Percentiles rank a stretch among this genome's conserved stretches.
phyloP scores from a whole-genome alignment of 2,797 vertebrate species.

The Lacerta viridis region DNA sequence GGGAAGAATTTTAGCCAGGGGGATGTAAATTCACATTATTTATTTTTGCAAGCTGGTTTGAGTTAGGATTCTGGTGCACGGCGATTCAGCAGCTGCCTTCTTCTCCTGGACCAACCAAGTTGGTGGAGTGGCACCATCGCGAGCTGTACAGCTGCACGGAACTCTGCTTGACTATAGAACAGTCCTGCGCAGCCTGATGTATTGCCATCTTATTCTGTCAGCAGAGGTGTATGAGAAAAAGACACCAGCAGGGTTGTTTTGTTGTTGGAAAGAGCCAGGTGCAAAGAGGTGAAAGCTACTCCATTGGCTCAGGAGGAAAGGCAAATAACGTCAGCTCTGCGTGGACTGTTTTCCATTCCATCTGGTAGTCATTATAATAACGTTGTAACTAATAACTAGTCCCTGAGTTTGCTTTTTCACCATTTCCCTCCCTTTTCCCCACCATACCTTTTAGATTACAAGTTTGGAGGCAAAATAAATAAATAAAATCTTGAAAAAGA shows the following conservation, averaged over 20 bases:
- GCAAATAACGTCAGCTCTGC: too few relatives aligned
- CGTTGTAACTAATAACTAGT: too few relatives aligned
- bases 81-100: neutral
- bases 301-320: neutral
- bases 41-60: neutral
- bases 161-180: neutral
- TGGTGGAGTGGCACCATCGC: neutral
- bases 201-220: neutral
- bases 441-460: too few relatives aligned
- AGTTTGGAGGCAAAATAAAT: too few relatives aligned
- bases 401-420: too few relatives aligned
- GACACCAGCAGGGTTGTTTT: neutral
- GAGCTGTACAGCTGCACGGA: neutral
- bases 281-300: neutral
- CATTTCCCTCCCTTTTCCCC: too few relatives aligned
- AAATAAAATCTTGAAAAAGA: too few relatives aligned
- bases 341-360: too few relatives aligned
- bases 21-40: neutral
- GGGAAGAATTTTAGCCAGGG: neutral
- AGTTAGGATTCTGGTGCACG: neutral
- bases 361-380: too few relatives aligned
- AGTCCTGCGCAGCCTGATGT: neutral
- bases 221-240: neutral
- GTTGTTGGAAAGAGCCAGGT: neutral
- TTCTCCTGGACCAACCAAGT: neutral